phyloP scores from a whole-genome alignment of 2,113 vertebrate species.

The Panurus biarmicus region DNA sequence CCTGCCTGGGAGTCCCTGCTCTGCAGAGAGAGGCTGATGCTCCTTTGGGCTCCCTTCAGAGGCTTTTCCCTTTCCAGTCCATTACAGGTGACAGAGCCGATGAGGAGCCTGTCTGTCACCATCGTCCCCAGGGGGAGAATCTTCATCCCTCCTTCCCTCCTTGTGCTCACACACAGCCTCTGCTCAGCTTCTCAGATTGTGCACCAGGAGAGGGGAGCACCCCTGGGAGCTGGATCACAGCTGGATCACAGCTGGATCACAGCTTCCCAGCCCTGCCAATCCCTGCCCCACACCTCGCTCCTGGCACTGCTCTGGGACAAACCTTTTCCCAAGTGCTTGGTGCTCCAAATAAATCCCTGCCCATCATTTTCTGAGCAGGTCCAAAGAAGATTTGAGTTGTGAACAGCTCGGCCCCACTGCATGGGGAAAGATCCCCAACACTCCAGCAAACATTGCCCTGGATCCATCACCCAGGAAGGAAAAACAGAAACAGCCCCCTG shows the following conservation, averaged over 20 bases:
- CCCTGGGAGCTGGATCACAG: not conserved
- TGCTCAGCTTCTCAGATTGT: fast-evolving
- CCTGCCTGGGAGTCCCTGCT: not conserved
- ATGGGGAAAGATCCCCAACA: not conserved
- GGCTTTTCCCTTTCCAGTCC: slow-evolving; percentile 79
- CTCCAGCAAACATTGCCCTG: not conserved
- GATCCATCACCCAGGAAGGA: not conserved
- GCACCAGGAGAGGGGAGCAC: not conserved
- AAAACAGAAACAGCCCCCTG: not conserved
- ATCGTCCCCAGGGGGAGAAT: not conserved
- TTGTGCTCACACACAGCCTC: not conserved
- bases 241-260: not conserved
- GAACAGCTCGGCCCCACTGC: not conserved
- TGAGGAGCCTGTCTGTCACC: slow-evolving; percentile 69
- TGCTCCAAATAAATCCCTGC: not conserved
- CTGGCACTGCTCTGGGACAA: not conserved
- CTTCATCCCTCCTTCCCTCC: not conserved
- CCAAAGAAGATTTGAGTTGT: not conserved
- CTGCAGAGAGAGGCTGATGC: slow-evolving; percentile 37
- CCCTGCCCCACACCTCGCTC: not conserved
- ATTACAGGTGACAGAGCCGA: slow-evolving; percentile 77
- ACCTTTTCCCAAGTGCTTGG: not conserved
- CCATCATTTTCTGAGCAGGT: not conserved
- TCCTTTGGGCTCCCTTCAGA: slow-evolving; percentile 45
- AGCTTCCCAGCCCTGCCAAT: not conserved